Conservation (phyloP, 1,140 invertebrate genomes). For the Micrasema minimum region DNA sequence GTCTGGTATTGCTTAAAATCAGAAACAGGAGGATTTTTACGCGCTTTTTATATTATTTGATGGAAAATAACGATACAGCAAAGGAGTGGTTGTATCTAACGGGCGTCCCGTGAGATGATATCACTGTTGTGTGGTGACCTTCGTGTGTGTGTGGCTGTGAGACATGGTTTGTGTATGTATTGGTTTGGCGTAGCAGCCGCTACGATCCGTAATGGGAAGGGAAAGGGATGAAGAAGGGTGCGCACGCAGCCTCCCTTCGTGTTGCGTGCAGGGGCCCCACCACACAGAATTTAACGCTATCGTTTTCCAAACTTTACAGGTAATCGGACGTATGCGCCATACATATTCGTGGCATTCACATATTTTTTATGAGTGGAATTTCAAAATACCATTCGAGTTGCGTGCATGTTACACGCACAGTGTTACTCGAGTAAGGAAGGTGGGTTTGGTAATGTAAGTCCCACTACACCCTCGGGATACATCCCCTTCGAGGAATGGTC, state of each 20-base stretch:
- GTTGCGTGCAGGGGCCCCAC: background rate
- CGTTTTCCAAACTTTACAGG: too few relatives aligned
- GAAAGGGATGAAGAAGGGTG: conserved; percentile 21
- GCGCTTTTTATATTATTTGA: conserved; percentile 15
- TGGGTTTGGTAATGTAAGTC: conserved; percentile 4
- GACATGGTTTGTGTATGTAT: conserved; percentile 7
- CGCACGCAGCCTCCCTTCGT: conserved; percentile 10
- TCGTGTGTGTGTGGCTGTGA: conserved; percentile 25
- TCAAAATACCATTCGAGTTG: background rate
- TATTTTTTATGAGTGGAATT: too few relatives aligned
- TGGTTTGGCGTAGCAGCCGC: conserved; percentile 27
- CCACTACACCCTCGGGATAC: conserved; percentile 12
- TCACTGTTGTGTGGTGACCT: conserved; percentile 25
- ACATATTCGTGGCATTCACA: too few relatives aligned
- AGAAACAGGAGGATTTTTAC: background rate
- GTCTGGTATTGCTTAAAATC: background rate
- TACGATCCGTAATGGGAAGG: background rate
- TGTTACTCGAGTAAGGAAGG: too few relatives aligned
- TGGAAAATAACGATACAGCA: conserved; percentile 27
- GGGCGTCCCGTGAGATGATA: conserved; percentile 28
- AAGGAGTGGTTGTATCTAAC: conserved; percentile 35
- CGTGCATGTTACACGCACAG: too few relatives aligned
- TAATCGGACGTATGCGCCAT: too few relatives aligned
- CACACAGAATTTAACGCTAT: too few relatives aligned
- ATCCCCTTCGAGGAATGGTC: conserved; percentile 29